A percentile compares a stretch with the other conserved stretches of the same genome.
phyloP scores from a whole-genome alignment of 2,888 invertebrate genomes.

The Gisinianus flammeolus region DNA sequence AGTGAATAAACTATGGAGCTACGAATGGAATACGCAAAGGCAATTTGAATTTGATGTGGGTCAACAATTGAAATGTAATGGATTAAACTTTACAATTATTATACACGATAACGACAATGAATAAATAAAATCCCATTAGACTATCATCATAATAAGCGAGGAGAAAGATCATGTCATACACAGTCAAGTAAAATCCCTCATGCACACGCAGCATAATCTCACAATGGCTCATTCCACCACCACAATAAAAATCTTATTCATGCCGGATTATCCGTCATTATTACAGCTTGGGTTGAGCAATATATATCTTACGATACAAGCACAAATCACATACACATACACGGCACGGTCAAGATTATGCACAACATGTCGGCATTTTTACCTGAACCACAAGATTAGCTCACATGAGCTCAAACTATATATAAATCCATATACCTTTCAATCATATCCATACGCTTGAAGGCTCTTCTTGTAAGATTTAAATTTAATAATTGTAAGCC shows the following conservation, averaged over 20 bases:
- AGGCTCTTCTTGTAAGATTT: too few relatives aligned
- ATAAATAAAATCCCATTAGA: background rate
- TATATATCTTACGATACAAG: too few relatives aligned
- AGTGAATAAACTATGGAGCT: too few relatives aligned
- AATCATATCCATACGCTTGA: too few relatives aligned
- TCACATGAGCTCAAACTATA: too few relatives aligned
- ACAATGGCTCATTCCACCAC: background rate
- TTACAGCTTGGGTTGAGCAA: background rate
- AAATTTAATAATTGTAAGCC: too few relatives aligned
- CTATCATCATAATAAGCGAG: background rate
- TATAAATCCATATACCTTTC: too few relatives aligned
- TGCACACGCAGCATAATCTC: background rate
- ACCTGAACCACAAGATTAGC: too few relatives aligned
- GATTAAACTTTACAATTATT: background rate
- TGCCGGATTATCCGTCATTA: slow-evolving; percentile 6
- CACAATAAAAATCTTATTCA: background rate
- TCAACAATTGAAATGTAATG: background rate
- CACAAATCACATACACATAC: background rate
- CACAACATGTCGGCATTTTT: too few relatives aligned
- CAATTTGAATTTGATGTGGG: slow-evolving; percentile 21
- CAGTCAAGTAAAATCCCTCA: background rate
- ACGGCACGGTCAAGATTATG: too few relatives aligned
- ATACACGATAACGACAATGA: background rate
- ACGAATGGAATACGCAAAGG: too few relatives aligned
- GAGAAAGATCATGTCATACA: background rate